Percentiles rank a stretch among this genome's conserved stretches.
Evolutionary conservation across 2,888 invertebrate genomes (phyloP).

Genomic region (Podotricha telesiphe): DNA sequence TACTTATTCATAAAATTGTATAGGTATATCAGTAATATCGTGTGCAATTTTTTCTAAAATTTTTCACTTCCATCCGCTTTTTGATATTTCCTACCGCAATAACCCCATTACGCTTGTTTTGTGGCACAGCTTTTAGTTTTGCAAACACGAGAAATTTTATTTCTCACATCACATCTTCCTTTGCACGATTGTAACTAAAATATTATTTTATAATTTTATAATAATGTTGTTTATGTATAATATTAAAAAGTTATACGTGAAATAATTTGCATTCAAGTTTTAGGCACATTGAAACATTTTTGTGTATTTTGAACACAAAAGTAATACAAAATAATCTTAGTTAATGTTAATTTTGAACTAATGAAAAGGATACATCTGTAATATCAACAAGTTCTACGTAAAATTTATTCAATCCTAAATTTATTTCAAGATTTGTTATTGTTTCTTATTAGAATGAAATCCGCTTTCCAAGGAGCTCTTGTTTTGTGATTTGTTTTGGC

Average conservation of each 20-base stretch:
- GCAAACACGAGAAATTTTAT: slow-evolving; percentile 34
- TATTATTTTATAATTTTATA: slow-evolving; percentile 11
- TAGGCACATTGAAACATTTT: neutral
- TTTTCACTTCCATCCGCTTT: slow-evolving; percentile 9
- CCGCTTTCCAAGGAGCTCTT: slow-evolving; percentile 39
- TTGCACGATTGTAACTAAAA: slow-evolving; percentile 25
- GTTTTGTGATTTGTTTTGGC: slow-evolving; percentile 42
- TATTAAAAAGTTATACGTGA: neutral
- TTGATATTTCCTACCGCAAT: neutral
- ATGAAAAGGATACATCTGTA: neutral
- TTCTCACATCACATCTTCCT: slow-evolving; percentile 8
- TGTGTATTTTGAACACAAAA: neutral
- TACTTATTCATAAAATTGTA: slow-evolving; percentile 34
- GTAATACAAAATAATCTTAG: neutral
- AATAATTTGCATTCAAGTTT: neutral
- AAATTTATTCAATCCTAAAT: slow-evolving; percentile 22
- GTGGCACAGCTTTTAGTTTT: slow-evolving; percentile 29
- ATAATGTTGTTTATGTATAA: neutral
- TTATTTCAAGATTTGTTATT: slow-evolving; percentile 38
- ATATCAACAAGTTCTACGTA: neutral
- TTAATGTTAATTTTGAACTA: neutral
- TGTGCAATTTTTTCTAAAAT: neutral
- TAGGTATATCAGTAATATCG: slow-evolving; percentile 9
- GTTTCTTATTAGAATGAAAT: slow-evolving; percentile 42
- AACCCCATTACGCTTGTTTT: slow-evolving; percentile 17